Evolutionary conservation across 2,888 invertebrate genomes (phyloP), one percentile per base, ranked within the genome.

Genomic region (Netelia inedita): DNA sequence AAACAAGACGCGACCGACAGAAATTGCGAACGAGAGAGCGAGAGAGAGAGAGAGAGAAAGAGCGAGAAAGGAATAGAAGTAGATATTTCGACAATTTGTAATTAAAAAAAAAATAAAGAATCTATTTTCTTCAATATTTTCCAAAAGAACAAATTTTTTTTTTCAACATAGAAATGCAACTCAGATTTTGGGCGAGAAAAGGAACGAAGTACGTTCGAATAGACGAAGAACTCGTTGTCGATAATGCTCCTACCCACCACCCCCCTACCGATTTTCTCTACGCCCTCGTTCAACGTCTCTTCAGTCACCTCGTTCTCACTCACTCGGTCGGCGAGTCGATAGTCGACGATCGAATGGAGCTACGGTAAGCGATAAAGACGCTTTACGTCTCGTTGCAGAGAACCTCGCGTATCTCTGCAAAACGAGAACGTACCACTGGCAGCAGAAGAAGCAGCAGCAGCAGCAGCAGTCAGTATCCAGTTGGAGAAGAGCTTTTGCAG

Each of bases 331-430:
- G n/a, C 35, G 14, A 11, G 14, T 80, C 73, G 66, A 80, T 80
- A 74, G 19, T 23, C 19, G 74, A 80, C 59, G 76, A 78, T 72
- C 61, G 66, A 72, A 82, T 66, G 50, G 50, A 71, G 41, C 35
- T n/a, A 21, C 41, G 46, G 21, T 65, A 19, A 41, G 57, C 66
- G 72, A 78, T 82, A 68, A 53, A 68, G 66, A 71, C 23, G 66
- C 59, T 78, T 78, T 46, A 59, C 50, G 55, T 59, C 57, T 76
- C 35, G 43, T 73, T 53, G 55, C 21, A 43, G 57, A 19, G 35
- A 21, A 53, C 50, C 53, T 43, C 76, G 63, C 19, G 73, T 61
- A 78, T 79, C 65, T 68, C 61, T 68, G 16, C 61, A 68, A 35
- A 46, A 61, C 57, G 59, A 19, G 61, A 50, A 61, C 43, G 46